These are phyloP conservation scores for Tenthredo distinguenda DNA, from an alignment of 2,888 invertebrate species.

Conservation along the genomic window DNA sequence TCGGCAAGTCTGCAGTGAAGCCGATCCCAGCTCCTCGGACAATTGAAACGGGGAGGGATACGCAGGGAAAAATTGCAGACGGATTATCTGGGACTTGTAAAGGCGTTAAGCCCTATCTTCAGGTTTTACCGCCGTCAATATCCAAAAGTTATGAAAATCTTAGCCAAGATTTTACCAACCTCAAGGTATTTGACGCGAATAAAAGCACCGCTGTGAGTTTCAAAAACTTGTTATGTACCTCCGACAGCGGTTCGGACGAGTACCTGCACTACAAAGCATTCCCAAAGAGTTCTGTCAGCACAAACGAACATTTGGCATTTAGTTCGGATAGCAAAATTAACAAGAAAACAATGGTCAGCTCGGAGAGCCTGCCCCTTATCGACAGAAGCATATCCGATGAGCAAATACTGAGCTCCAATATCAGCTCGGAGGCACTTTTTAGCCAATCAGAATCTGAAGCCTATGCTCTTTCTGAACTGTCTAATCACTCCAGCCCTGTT, in stretches of 20 bases:
- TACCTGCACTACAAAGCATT: constrained; percentile 68
- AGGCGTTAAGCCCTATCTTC: background rate
- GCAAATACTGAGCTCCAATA: constrained; percentile 66
- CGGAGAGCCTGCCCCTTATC: constrained; percentile 54
- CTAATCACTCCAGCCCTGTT: constrained; percentile 64
- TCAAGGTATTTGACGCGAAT: constrained; percentile 63
- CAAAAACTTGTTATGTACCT: constrained; percentile 67
- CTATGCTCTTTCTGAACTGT: constrained; percentile 62
- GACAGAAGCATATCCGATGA: constrained; percentile 66
- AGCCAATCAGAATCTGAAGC: constrained; percentile 64
- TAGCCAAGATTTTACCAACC: constrained; percentile 56
- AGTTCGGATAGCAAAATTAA: constrained; percentile 48
- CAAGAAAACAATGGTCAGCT: constrained; percentile 44
- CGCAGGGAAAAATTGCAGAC: background rate
- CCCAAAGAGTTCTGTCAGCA: constrained; percentile 54
- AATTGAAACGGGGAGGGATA: background rate
- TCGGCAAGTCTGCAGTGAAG: constrained; percentile 6
- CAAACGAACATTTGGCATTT: background rate
- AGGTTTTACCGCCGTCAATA: constrained; percentile 4
- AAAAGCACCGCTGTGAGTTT: constrained; percentile 70
- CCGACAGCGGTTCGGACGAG: constrained; percentile 71
- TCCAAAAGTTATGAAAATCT: constrained; percentile 53
- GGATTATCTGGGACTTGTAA: background rate
- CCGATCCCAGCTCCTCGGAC: constrained; percentile 22
- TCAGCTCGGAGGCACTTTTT: constrained; percentile 62